These are phyloP conservation scores for Grantiella picta DNA, from an alignment of 2,113 vertebrate species.

Conservation along the genomic window DNA sequence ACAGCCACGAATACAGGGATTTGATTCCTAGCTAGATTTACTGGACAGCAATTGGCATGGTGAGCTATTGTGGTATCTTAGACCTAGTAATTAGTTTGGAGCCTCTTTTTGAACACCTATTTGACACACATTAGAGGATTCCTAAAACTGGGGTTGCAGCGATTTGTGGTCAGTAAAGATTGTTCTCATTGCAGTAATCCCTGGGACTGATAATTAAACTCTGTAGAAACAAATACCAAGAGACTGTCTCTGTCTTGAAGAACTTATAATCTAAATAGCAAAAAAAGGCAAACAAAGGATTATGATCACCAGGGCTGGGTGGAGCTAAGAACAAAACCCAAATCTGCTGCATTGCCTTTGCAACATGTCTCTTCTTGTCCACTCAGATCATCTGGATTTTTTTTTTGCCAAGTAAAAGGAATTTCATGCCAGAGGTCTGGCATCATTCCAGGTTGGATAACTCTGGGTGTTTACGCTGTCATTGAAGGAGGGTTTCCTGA, in stretches of 20 bases:
- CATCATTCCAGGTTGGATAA: background rate
- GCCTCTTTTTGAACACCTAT: background rate
- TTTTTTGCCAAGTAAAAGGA: background rate
- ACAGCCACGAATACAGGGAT: background rate
- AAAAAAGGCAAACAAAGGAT: conserved; percentile 48
- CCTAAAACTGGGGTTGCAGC: background rate
- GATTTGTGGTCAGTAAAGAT: conserved; percentile 44
- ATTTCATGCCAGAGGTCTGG: conserved; percentile 23
- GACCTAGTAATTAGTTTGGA: background rate
- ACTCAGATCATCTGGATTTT: background rate
- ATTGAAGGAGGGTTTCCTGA: background rate
- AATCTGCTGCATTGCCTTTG: background rate
- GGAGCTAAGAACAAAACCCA: conserved; percentile 14
- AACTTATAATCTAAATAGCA: conserved; percentile 17
- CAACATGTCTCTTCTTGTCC: conserved; percentile 32
- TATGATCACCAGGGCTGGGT: conserved; percentile 10
- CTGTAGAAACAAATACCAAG: conserved; percentile 28
- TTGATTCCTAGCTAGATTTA: background rate
- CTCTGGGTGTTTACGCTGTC: background rate
- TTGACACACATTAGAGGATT: background rate
- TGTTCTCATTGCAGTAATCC: conserved; percentile 35
- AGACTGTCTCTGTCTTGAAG: conserved; percentile 31
- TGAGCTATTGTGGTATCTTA: background rate
- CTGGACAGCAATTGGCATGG: background rate
- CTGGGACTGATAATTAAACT: background rate